Base-by-base conservation (phyloP, 2,797 vertebrate species). In the Lepus oiostolus region DNA sequence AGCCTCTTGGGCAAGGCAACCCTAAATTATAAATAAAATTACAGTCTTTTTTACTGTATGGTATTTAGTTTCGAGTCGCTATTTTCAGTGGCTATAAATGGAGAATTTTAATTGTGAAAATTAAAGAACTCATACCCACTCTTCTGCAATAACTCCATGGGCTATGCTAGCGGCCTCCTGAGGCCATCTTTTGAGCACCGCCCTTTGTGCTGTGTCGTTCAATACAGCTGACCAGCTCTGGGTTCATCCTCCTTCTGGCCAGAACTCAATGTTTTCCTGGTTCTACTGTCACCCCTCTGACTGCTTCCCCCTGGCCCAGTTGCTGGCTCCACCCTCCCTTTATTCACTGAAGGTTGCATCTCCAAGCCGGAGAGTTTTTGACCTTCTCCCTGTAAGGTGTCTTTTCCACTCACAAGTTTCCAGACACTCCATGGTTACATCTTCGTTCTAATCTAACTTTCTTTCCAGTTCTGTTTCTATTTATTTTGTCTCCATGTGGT, bases 391-490 rank as follows among this genome's bases (percentile, higher is more conserved):
- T 60, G 24, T 58, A 16, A 68, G 54, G 14, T 38, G 16, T 52
- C 58, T 21, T 93, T 82, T 71, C 65, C 24, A 22, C 14, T 28
- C 35, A 26, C n/a, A 60, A 10, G 32, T 89, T 85, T 94, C 90
- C 79, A 85, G 60, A 76, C 22, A 24, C 52, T 42, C 24, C 21
- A 22, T 2, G 3, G n/a, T 63, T 74, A 50, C 0, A 0, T 30
- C 30, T 84, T 4, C 21, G 28, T 60, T 94, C 90, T 60, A 38
- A 85, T 38, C 65, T 63, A 52, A 42, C 24, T 87, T 84, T 85
- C 92, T 75, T 93, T 94, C 89, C 58, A 74, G 75, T 63, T 74
- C 35, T 68, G 21, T 95, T 95, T 94, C 84, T 62, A 63, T 38
- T 58, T 68, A 9, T 30, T 67, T 81, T 89, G 67, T 93, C 90